These are phyloP conservation scores for Emberiza fucata DNA, from an alignment of 2,113 vertebrate species.

Conservation along the genomic window DNA sequence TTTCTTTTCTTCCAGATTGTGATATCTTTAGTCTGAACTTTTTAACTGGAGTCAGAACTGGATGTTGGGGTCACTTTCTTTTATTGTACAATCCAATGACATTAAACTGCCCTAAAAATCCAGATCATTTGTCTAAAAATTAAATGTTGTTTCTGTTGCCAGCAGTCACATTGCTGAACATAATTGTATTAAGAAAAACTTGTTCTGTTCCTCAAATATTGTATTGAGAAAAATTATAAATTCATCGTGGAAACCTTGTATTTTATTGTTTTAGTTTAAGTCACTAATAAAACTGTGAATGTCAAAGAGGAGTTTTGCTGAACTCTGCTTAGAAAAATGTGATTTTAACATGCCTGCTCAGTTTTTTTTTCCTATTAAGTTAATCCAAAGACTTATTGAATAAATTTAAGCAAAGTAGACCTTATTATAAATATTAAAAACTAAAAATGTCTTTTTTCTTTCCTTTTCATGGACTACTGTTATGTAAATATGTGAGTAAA, in stretches of 20 bases:
- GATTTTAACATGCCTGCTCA: conserved; percentile 71
- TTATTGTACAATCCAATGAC: conserved; percentile 68
- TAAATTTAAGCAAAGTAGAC: conserved; percentile 23
- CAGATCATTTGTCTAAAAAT: conserved; percentile 54
- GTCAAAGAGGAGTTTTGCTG: conserved; percentile 63
- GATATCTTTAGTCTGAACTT: conserved; percentile 91
- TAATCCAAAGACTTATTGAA: conserved; percentile 7
- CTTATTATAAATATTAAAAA: background rate
- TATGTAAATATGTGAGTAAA: conserved; percentile 27
- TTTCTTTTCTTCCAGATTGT: conserved; percentile 94
- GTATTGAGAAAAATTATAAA: conserved; percentile 39
- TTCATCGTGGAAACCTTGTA: conserved; percentile 48
- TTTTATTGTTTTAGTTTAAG: conserved; percentile 62
- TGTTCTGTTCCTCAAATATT: conserved; percentile 42
- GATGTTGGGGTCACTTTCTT: conserved; percentile 85
- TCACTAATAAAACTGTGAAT: conserved; percentile 77
- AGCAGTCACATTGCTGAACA: conserved; percentile 19
- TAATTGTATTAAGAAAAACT: conserved; percentile 46
- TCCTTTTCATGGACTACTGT: conserved; percentile 11
- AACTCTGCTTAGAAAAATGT: conserved; percentile 64
- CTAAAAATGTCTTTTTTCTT: conserved; percentile 20
- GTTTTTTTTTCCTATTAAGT: conserved; percentile 25
- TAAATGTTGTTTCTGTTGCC: background rate
- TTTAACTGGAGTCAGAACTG: conserved; percentile 88
- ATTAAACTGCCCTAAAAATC: conserved; percentile 71